phyloP scores from a whole-genome alignment of 2,888 invertebrate genomes.

The Drosophila sordidula region DNA sequence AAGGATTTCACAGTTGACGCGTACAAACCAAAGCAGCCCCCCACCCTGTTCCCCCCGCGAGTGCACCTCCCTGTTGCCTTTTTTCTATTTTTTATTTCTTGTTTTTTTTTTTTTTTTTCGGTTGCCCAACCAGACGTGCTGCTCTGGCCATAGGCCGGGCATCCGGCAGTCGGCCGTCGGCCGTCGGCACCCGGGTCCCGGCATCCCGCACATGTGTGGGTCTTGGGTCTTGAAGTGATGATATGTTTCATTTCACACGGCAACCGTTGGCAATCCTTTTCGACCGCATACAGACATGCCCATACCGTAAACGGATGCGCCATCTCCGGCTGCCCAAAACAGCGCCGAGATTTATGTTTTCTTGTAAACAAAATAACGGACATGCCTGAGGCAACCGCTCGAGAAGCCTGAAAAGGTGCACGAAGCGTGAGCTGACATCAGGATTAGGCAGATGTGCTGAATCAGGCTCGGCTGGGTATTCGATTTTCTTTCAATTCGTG shows the following conservation, averaged over 20 bases:
- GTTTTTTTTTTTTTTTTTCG: slow-evolving; percentile 23
- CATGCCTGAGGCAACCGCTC: slow-evolving; percentile 61
- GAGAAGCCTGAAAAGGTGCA: slow-evolving; percentile 39
- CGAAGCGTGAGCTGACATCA: slow-evolving; percentile 56
- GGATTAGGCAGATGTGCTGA: slow-evolving; percentile 63
- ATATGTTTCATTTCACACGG: slow-evolving; percentile 82
- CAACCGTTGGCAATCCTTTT: slow-evolving; percentile 73
- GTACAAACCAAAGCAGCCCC: slow-evolving; percentile 70
- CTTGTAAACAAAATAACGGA: slow-evolving; percentile 80
- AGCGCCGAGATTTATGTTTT: slow-evolving; percentile 75
- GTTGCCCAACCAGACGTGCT: slow-evolving; percentile 46
- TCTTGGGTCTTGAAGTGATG: slow-evolving; percentile 68
- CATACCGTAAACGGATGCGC: slow-evolving; percentile 33
- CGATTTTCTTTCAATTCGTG: slow-evolving; percentile 54
- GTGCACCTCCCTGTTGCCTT: slow-evolving; percentile 24
- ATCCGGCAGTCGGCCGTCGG: slow-evolving; percentile 2
- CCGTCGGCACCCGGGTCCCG: slow-evolving; percentile 10
- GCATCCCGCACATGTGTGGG: slow-evolving; percentile 59
- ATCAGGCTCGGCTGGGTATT: slow-evolving; percentile 16
- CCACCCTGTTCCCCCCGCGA: background rate
- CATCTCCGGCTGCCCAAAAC: slow-evolving; percentile 17
- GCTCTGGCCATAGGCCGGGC: slow-evolving; percentile 41
- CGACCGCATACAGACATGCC: slow-evolving; percentile 70
- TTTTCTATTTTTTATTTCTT: slow-evolving; percentile 3
- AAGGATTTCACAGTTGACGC: slow-evolving; percentile 81